Base-by-base conservation (phyloP, 30 jellyfish, hydroid and myxozoan genomes). In the Aurelia sp. region DNA sequence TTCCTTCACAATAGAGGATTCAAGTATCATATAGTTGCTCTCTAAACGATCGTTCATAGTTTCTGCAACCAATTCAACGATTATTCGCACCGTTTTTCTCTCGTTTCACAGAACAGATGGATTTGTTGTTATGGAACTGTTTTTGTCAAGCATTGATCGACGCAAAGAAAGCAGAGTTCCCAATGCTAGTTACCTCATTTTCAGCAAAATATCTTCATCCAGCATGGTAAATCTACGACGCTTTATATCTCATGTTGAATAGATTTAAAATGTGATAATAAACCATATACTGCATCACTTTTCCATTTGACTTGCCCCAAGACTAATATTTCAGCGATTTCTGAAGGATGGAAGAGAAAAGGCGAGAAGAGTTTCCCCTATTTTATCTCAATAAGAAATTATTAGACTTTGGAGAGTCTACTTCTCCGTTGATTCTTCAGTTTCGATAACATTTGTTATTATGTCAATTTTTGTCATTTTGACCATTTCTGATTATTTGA, bases 111-210 rank as follows among this genome's bases (percentile, higher is more conserved):
- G 96, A 80, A 60, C 78, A 82, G 85, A 93, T 87, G 97, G 97
- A 93, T 64, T 50, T 15, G 57, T 82, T 93, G 55, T 47, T 93
- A 47, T 82, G 82, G 73, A 87, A 88, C 77, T 87, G 98, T 73
- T 88, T 93, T 81, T 78, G 65, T 16, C 98, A 93, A 93, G 98
- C 98, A 16, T 10, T 93, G 61, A 21, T 93, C n/a, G 89, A 88
- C 47, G 92, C 98, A 30, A 93, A 84, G 80, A 93, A 76, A 61
- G 71, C 76, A 16, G 96, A 82, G 37, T 71, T 93, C 16, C 98
- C 98, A 3, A 81, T 93, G 22, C 82, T 93, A 17, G 96, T 93
- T 35, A 93, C 94, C 58, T 70, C 87, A 31, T 93, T 93, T 78
- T 78, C 98, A 19, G 89, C 94, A 33, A 96, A 93, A 62, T 86